phyloP scores from a whole-genome alignment of 2,888 invertebrate species.

The Tridacna gigas region DNA sequence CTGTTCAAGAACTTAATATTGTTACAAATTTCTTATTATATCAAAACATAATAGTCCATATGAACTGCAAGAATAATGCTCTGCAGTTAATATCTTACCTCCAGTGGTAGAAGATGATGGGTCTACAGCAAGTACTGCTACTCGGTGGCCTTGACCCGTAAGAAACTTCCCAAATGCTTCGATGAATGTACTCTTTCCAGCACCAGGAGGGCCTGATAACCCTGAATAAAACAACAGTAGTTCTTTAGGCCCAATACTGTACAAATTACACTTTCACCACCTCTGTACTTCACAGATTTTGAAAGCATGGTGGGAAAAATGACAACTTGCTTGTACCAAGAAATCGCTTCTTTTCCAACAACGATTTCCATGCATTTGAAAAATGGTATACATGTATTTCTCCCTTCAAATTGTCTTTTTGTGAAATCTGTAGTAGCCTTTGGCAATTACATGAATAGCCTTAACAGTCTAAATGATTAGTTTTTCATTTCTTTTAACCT shows the following conservation, averaged over 20 bases:
- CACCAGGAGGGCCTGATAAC: slow-evolving; percentile 88
- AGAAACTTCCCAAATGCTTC: slow-evolving; percentile 87
- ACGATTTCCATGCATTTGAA: no score
- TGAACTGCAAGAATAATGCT: no score
- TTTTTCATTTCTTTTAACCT: no score
- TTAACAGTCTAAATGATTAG: no score
- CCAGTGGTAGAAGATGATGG: slow-evolving; percentile 87
- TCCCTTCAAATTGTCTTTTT: no score
- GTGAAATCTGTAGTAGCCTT: no score
- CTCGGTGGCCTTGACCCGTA: slow-evolving; percentile 85
- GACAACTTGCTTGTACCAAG: background rate
- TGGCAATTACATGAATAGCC: no score
- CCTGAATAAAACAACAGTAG: slow-evolving; percentile 74
- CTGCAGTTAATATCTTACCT: slow-evolving; percentile 77
- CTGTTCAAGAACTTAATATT: no score
- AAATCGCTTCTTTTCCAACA: no score
- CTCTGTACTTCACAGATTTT: background rate
- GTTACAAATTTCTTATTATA: no score
- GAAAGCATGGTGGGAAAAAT: background rate
- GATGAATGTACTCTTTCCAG: slow-evolving; percentile 88
- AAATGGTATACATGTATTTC: no score
- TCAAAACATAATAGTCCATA: no score
- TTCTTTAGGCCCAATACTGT: background rate
- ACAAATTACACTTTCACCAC: background rate
- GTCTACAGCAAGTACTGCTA: slow-evolving; percentile 88